These are phyloP conservation scores for Lasiommata megera DNA, from an alignment of 2,888 invertebrate genomes.

Conservation along the genomic window DNA sequence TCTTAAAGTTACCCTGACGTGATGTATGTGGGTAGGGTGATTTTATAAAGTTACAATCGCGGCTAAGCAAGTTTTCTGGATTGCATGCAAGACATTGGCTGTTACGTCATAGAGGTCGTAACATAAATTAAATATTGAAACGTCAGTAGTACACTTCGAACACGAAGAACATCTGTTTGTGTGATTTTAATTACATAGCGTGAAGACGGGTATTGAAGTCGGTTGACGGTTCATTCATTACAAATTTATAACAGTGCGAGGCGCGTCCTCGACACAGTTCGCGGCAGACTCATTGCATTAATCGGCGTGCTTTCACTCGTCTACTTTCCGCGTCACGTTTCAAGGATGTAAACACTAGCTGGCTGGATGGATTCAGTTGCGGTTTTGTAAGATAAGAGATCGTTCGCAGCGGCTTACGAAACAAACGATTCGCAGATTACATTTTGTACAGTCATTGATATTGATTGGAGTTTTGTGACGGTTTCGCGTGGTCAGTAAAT, in stretches of 20 bases:
- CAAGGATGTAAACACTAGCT: slow-evolving; percentile 53
- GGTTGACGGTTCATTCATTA: slow-evolving; percentile 39
- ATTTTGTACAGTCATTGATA: neutral
- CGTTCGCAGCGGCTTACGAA: neutral
- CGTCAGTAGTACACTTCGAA: neutral
- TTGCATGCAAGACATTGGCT: no score
- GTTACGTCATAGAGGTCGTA: neutral
- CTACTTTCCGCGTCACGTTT: slow-evolving; percentile 76
- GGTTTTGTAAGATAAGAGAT: slow-evolving; percentile 12
- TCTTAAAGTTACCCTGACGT: no score
- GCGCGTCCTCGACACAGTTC: slow-evolving; percentile 60
- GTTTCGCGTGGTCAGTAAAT: no score
- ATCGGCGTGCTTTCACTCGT: slow-evolving; percentile 73
- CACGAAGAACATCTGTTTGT: slow-evolving; percentile 2
- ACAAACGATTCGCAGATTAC: neutral
- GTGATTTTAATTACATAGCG: slow-evolving; percentile 17
- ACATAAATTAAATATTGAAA: neutral
- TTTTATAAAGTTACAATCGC: no score
- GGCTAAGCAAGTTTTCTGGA: no score
- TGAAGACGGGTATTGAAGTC: slow-evolving; percentile 22
- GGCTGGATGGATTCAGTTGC: slow-evolving; percentile 18
- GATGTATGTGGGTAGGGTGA: no score
- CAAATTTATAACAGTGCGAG: slow-evolving; percentile 37
- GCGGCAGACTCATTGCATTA: slow-evolving; percentile 58
- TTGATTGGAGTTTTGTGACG: neutral